Percentiles rank a stretch among this genome's conserved stretches.
Evolutionary conservation across 1,140 invertebrate genomes (phyloP).

Genomic region (Calycopis cecrops): DNA sequence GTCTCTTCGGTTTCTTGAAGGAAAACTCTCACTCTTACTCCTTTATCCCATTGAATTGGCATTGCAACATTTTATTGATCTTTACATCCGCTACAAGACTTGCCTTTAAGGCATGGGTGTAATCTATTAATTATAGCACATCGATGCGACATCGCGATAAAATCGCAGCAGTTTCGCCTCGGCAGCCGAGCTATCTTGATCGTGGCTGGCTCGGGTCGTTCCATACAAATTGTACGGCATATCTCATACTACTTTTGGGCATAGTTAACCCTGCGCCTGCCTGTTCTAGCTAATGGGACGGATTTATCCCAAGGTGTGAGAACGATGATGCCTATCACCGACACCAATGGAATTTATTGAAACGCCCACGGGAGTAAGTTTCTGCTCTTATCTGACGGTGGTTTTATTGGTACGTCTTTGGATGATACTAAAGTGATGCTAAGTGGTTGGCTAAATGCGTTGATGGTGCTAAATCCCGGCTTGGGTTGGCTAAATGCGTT

Average conservation of each 20-base stretch:
- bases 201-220: constrained; percentile 48
- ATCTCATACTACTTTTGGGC: constrained; percentile 66
- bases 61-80: no score
- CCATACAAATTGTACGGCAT: constrained; percentile 69
- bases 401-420: neutral
- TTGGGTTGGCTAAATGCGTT: neutral
- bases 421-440: neutral
- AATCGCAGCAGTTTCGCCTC: constrained; percentile 47
- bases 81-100: no score
- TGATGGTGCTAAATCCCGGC: neutral
- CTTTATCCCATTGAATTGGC: no score
- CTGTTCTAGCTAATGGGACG: constrained; percentile 57
- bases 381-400: neutral
- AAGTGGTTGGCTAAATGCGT: neutral
- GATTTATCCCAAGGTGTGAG: constrained; percentile 53
- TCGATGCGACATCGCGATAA: constrained; percentile 33
- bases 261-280: constrained; percentile 67
- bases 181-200: constrained; percentile 59
- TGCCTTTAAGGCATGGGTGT: no score
- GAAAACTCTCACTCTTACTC: no score
- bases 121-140: neutral
- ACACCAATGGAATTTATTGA: constrained; percentile 6
- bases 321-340: constrained; percentile 23
- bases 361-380: neutral
- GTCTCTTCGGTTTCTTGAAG: no score